Percentiles rank a stretch among this genome's conserved stretches.
Evolutionary conservation across 2,797 vertebrate genomes (phyloP).

Genomic region (Tauraco hartlaubi): DNA sequence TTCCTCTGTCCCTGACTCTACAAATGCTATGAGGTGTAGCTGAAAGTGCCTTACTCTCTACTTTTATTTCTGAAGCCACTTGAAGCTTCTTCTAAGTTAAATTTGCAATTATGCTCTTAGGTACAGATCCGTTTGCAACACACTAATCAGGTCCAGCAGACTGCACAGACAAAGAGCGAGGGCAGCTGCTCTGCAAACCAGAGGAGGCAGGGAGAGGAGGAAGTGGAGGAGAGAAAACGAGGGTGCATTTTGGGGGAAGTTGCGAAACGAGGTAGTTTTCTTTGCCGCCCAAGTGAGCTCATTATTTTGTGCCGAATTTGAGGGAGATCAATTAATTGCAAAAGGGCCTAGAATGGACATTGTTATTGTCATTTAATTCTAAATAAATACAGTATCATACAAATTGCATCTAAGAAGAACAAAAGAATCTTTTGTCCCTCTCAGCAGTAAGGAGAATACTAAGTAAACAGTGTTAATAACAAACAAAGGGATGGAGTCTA

Average conservation of each 20-base stretch:
- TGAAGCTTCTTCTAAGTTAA: background rate
- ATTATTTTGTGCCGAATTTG: background rate
- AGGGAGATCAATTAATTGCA: conserved; percentile 6
- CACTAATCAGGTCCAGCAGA: background rate
- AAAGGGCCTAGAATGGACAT: background rate
- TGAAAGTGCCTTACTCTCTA: background rate
- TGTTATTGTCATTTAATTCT: conserved; percentile 9
- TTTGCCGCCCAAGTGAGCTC: background rate
- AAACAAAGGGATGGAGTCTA: conserved; percentile 36
- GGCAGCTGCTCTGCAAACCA: background rate
- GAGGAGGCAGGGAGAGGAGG: background rate
- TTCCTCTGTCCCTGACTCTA: background rate
- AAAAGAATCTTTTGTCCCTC: conserved; percentile 15
- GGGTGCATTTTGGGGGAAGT: background rate
- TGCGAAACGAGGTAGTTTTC: background rate
- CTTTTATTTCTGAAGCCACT: background rate
- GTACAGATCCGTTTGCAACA: background rate
- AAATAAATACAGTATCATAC: conserved; percentile 39
- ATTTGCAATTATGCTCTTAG: background rate
- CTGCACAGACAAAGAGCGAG: background rate
- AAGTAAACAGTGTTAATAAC: conserved; percentile 48
- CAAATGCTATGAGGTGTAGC: background rate
- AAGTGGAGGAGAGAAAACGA: background rate
- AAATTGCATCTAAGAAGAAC: conserved; percentile 4
- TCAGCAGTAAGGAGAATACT: conserved; percentile 1